Percentiles rank a stretch among this genome's conserved stretches.
phyloP scores from a whole-genome alignment of 2,113 vertebrate species.

The Nerophis ophidion region DNA sequence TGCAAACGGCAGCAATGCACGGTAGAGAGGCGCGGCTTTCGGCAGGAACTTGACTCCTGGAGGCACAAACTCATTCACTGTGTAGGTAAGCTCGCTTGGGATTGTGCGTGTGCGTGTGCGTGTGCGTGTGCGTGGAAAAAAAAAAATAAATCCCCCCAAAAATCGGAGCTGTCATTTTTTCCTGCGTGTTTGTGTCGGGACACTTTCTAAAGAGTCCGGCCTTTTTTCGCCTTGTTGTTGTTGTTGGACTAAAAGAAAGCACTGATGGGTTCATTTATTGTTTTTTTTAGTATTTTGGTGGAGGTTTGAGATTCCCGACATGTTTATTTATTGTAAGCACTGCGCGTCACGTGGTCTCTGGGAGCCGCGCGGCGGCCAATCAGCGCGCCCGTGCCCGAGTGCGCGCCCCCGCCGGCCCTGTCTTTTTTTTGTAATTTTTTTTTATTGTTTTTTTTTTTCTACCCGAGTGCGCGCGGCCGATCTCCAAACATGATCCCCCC shows the following conservation, averaged over 20 bases:
- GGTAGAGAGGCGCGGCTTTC: conserved; percentile 83
- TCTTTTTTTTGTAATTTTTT: too few relatives aligned
- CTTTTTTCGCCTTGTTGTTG: not conserved
- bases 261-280: too few relatives aligned
- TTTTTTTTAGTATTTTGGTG: conserved; percentile 8
- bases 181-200: not conserved
- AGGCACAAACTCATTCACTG: conserved; percentile 83
- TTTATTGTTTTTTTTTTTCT: too few relatives aligned
- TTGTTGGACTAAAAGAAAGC: not conserved
- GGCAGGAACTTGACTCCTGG: conserved; percentile 85
- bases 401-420: conserved; percentile 41
- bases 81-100: conserved; percentile 82
- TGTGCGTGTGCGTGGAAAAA: too few relatives aligned
- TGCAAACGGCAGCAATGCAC: conserved; percentile 83
- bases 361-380: conserved; percentile 64
- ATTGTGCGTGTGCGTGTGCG: conserved; percentile 50
- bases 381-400: conserved; percentile 31
- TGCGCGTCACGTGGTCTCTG: conserved; percentile 65
- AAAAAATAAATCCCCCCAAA: too few relatives aligned
- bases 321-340: conserved; percentile 77
- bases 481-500: conserved; percentile 48
- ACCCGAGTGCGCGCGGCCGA: conserved; percentile 43
- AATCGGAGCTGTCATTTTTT: conserved; percentile 39
- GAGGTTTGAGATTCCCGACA: conserved; percentile 38
- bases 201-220: too few relatives aligned